Evolutionary conservation across 1,140 invertebrate species (phyloP).

Genomic region (Trachelipus rathkii): DNA sequence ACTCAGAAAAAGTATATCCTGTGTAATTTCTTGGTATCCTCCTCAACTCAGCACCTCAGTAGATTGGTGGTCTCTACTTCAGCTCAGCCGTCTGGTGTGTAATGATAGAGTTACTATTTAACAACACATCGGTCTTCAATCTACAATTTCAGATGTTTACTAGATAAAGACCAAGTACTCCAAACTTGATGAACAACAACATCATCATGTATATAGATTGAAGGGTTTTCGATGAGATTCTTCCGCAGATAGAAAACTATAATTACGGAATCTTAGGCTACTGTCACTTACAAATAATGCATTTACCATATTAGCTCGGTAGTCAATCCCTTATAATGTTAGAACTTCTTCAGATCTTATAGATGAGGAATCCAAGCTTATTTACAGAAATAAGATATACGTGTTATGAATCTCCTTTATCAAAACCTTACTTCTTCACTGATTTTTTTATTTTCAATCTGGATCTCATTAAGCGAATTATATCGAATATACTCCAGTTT

Average conservation of each 20-base stretch:
- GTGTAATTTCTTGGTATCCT: too few species aligned
- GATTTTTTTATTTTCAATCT: background rate
- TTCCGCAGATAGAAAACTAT: background rate
- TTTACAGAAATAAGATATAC: too few species aligned
- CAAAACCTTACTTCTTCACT: background rate
- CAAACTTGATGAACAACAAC: background rate
- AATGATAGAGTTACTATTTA: too few species aligned
- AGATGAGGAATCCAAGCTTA: too few species aligned
- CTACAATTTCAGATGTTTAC: too few species aligned
- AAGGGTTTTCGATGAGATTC: background rate
- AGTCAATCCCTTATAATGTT: too few species aligned
- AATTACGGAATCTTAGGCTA: background rate
- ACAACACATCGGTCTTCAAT: too few species aligned
- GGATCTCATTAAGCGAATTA: background rate
- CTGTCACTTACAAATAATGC: background rate
- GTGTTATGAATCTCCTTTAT: background rate
- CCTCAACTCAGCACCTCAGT: too few species aligned
- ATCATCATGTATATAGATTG: background rate
- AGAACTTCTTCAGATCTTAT: too few species aligned
- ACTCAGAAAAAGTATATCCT: too few species aligned
- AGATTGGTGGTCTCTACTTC: too few species aligned
- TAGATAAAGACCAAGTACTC: background rate
- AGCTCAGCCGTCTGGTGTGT: too few species aligned
- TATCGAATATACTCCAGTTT: background rate
- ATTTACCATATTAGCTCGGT: background rate